phyloP scores from a whole-genome alignment of 1,140 invertebrate species.

The Lordiphosa mommai region DNA sequence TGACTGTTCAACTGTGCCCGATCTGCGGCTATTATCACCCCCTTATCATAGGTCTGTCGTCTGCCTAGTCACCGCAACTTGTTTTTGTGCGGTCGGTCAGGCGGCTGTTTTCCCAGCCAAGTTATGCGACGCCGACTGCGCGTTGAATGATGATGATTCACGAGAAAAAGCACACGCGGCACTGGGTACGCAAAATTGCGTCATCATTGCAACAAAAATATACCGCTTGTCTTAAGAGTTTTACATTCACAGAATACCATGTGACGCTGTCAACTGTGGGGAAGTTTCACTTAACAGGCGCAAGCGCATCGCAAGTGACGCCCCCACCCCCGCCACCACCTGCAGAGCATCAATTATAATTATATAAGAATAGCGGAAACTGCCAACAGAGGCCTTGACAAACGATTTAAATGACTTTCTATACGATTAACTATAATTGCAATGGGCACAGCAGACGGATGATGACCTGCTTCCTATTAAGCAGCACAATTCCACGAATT shows the following conservation, averaged over 20 bases:
- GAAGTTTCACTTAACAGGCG: not conserved
- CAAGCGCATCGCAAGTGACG: too few relatives aligned
- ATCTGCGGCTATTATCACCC: constrained; percentile 6
- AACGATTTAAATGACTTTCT: too few relatives aligned
- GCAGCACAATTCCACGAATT: constrained; percentile 24
- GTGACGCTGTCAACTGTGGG: constrained; percentile 26
- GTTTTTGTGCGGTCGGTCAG: constrained; percentile 5
- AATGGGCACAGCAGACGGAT: not conserved
- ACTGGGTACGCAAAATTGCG: constrained; percentile 37
- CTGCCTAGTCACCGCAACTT: constrained; percentile 10
- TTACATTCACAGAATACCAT: constrained; percentile 33
- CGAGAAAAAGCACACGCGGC: constrained; percentile 65
- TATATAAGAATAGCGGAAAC: too few relatives aligned
- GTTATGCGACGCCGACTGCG: not conserved
- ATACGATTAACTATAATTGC: not conserved
- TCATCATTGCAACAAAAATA: constrained; percentile 48
- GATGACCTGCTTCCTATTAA: not conserved
- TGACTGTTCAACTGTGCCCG: not conserved
- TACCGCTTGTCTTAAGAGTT: not conserved
- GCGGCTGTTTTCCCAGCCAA: not conserved
- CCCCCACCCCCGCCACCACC: too few relatives aligned
- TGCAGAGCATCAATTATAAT: too few relatives aligned
- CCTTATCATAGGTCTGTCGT: constrained; percentile 9
- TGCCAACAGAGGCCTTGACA: too few relatives aligned
- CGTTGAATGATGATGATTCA: constrained; percentile 52